Base-by-base conservation (phyloP, 2,888 invertebrate species). In the Amphimallon solstitiale region DNA sequence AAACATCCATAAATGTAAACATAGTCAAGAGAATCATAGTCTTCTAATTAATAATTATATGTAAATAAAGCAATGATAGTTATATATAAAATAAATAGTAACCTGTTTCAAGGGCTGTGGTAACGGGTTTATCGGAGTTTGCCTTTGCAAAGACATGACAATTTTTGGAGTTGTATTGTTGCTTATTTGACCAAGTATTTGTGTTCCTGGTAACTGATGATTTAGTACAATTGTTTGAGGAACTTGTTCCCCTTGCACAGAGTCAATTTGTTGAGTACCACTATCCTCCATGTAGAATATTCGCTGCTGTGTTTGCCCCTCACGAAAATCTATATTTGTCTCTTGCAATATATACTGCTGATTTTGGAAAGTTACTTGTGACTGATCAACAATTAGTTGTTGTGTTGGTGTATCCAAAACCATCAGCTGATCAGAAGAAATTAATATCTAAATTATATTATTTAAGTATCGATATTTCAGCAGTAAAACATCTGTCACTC, bases 351-450 rank as follows among this genome's bases (percentile, higher is more conserved):
- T 71, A 62, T 75, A 77, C 59, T 74, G 75, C 14, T 73, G 71
- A 17, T 72, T 73, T 65, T 77, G 77, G 70, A 78, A 78, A n/a
- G 77, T 65, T 23, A 78, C 70, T 66, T 71, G 73, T 14, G 76
- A 71, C 64, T 78, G 79, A 68, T 81, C 79, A 17, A 80, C 74
- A 51, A 80, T 75, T 63, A 86, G 82, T 73, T 84, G 83, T 71
- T 84, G 84, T 29, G 75, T 73, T 68, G 77, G 77, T 63, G 84
- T 83, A 71, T 84, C 84, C 17, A 85, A 77, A 60, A 85, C 79
- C 76, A 83, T 80, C 56, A 83, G 80, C 71, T 78, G 80, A 65
- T 81, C 80, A 56, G 73, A 69, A 45, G 79, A 72, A 63, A 79
- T 75, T 61, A 80, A 72, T 70, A 79, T 76, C 76, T 77, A 67